A percentile compares a stretch with the other conserved stretches of the same genome.
phyloP scores from a whole-genome alignment of 2,888 invertebrate genomes.

The Leptinotarsa haldemani region DNA sequence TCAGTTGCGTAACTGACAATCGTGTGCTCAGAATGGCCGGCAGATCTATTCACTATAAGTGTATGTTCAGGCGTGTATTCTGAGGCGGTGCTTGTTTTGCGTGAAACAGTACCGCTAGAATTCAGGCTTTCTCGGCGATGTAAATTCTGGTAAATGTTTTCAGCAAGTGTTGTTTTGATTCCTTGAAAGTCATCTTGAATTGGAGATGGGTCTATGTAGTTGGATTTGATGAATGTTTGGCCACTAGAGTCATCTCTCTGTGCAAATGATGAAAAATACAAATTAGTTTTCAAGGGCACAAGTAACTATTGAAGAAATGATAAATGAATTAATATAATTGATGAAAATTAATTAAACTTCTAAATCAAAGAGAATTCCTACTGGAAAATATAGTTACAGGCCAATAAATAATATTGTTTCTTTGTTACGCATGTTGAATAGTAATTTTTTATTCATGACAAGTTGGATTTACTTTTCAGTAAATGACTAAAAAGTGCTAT shows the following conservation, averaged over 20 bases:
- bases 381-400: not conserved
- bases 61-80: conserved; percentile 72
- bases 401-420: not conserved
- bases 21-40: conserved; percentile 48
- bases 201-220: conserved; percentile 46
- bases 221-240: conserved; percentile 53
- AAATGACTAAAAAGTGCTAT: no score
- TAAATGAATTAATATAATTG: no score
- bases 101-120: conserved; percentile 66
- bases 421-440: not conserved
- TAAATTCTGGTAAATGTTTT: conserved; percentile 60
- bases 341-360: not conserved
- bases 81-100: conserved; percentile 71
- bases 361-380: not conserved
- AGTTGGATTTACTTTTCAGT: no score
- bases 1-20: conserved; percentile 56
- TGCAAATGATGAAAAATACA: conserved; percentile 33
- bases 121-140: conserved; percentile 63
- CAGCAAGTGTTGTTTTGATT: conserved; percentile 60
- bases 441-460: no score
- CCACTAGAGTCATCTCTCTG: conserved; percentile 60
- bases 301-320: no score
- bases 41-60: conserved; percentile 55
- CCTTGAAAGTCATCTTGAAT: conserved; percentile 54
- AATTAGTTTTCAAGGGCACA: conserved; percentile 15